Conservation (phyloP, 2,888 invertebrate species). For the Ganaspis brasiliensis region DNA sequence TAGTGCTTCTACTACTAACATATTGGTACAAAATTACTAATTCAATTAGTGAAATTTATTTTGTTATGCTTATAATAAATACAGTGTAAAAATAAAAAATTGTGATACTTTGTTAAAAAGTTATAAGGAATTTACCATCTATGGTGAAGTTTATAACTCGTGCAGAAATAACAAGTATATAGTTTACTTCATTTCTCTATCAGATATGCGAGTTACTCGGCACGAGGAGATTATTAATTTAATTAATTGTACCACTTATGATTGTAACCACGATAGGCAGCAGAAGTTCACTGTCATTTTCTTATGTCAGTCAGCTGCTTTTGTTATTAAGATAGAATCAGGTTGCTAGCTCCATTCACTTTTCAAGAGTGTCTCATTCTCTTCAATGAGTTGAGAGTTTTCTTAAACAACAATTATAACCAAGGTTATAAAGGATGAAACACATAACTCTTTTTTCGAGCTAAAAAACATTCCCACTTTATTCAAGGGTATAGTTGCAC, state of each 20-base stretch:
- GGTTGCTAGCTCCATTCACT: background rate
- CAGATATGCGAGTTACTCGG: slow-evolving; percentile 25
- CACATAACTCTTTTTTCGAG: too few species aligned
- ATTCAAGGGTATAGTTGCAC: too few species aligned
- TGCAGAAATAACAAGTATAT: background rate
- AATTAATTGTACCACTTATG: slow-evolving; percentile 24
- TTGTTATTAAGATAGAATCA: slow-evolving; percentile 14
- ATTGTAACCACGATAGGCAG: background rate
- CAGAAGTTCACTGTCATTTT: background rate
- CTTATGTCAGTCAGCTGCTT: background rate
- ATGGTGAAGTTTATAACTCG: background rate
- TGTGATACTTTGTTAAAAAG: too few species aligned
- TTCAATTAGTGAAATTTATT: too few species aligned
- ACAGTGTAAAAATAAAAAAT: too few species aligned
- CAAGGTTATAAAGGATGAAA: too few species aligned
- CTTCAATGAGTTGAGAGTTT: background rate
- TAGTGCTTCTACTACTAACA: too few species aligned
- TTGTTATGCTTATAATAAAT: too few species aligned
- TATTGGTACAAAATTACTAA: too few species aligned
- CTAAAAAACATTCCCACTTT: too few species aligned
- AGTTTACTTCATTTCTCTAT: background rate
- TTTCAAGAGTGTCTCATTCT: background rate
- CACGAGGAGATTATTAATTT: slow-evolving; percentile 22
- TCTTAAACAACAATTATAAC: too few species aligned
- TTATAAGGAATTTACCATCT: background rate